phyloP scores from a whole-genome alignment of 2,113 vertebrate genomes.

The Hiodon tergisus region DNA sequence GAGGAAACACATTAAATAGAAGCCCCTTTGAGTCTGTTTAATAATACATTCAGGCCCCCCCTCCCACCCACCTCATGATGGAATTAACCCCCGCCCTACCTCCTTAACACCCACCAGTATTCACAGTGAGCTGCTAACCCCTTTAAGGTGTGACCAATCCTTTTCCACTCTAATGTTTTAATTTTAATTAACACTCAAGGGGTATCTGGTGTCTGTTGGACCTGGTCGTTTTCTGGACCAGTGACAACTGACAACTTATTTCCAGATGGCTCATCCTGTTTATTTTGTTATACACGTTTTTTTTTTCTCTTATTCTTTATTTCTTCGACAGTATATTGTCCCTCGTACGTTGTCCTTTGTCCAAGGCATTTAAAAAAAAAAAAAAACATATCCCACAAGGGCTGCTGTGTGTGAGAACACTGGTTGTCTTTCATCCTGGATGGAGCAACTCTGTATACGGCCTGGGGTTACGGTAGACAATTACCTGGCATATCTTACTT shows the following conservation, averaged over 20 bases:
- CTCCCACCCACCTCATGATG: neutral
- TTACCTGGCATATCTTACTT: neutral
- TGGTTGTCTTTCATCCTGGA: neutral
- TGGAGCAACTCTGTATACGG: neutral
- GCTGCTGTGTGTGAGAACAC: neutral
- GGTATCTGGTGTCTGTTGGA: constrained; percentile 60
- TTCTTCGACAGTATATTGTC: constrained; percentile 25
- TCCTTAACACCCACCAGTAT: neutral
- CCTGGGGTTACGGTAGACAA: neutral
- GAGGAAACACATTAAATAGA: neutral
- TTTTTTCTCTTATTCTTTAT: constrained; percentile 14
- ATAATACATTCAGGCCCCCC: constrained; percentile 20
- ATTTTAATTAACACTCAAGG: constrained; percentile 62
- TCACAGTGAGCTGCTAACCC: constrained; percentile 23
- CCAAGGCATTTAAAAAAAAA: no score
- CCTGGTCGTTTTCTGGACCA: constrained; percentile 46
- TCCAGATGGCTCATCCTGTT: constrained; percentile 11
- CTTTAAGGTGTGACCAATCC: constrained; percentile 22
- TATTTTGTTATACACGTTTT: neutral
- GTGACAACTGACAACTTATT: constrained; percentile 48
- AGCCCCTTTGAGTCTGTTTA: constrained; percentile 13
- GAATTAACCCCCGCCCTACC: neutral
- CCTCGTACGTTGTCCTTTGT: no score
- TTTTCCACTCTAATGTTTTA: constrained; percentile 44
- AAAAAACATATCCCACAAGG: neutral